Evolutionary conservation across 2,888 invertebrate species (phyloP).

Genomic region (Anticlea derivata): DNA sequence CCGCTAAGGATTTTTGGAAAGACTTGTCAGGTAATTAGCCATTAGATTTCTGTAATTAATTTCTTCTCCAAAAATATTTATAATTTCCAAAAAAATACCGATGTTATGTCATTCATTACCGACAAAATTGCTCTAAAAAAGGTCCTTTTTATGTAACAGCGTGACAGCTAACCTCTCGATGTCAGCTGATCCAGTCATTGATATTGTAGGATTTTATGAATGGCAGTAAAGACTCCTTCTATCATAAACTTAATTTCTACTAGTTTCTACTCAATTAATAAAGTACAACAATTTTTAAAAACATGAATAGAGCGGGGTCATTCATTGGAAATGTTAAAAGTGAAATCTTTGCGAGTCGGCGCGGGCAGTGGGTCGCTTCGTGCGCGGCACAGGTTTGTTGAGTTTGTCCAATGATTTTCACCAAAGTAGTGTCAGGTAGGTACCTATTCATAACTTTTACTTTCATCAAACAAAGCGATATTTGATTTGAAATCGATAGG

Average conservation of each 20-base stretch:
- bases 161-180: conserved; percentile 54
- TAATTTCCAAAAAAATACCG: not conserved
- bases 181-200: conserved; percentile 54
- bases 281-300: conserved; percentile 21
- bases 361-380: conserved; percentile 70
- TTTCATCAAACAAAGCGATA: conserved; percentile 63
- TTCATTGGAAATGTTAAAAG: conserved; percentile 70
- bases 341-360: conserved; percentile 71
- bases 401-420: conserved; percentile 74
- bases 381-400: conserved; percentile 69
- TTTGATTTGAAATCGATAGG: conserved; percentile 40
- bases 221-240: conserved; percentile 14
- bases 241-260: too few species aligned
- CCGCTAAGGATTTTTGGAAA: conserved; percentile 81
- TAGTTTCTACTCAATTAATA: not conserved
- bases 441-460: conserved; percentile 75
- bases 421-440: conserved; percentile 49
- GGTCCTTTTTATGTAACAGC: conserved; percentile 55
- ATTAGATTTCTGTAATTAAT: not conserved
- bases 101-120: conserved; percentile 17
- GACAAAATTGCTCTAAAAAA: conserved; percentile 22
- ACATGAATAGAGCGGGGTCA: conserved; percentile 44
- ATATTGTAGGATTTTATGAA: conserved; percentile 34
- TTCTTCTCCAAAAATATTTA: not conserved
- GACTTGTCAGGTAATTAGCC: conserved; percentile 75